Evolutionary conservation across 2,113 vertebrate species (phyloP).

Genomic region (Crotophaga sulcirostris): DNA sequence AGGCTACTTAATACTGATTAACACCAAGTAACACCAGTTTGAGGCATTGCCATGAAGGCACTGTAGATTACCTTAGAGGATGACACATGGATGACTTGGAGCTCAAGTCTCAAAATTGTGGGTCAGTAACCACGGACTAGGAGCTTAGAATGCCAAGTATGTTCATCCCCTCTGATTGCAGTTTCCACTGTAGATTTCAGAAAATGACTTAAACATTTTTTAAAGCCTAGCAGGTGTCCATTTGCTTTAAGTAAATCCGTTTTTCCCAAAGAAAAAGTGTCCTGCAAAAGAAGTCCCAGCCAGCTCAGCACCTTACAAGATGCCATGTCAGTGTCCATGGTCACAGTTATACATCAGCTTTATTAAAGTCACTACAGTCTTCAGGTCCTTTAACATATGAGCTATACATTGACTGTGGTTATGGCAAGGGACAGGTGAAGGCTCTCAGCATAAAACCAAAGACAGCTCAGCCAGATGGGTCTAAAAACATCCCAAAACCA

Average conservation of each 20-base stretch:
- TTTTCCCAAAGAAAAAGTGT: too few relatives aligned
- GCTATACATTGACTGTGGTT: neutral
- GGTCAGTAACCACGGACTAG: neutral
- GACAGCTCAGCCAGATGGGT: neutral
- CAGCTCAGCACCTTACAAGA: too few relatives aligned
- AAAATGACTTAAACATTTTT: neutral
- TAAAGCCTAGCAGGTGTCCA: too few relatives aligned
- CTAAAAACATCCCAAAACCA: neutral
- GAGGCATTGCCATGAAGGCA: neutral
- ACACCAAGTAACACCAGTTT: neutral
- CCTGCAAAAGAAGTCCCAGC: too few relatives aligned
- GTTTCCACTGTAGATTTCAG: neutral
- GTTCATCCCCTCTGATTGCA: rapidly evolving
- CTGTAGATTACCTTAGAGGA: neutral
- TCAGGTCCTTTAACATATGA: neutral
- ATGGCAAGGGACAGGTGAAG: neutral
- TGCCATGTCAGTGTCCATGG: too few relatives aligned
- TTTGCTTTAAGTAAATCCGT: too few relatives aligned
- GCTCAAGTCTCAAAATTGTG: neutral
- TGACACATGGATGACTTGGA: neutral
- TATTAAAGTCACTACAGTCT: neutral
- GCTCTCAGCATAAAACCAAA: neutral
- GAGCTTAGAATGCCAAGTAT: neutral
- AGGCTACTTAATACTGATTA: neutral
- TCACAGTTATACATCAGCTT: neutral